Conservation (phyloP, 2,888 invertebrate genomes). For the Eupithecia vulgata region DNA sequence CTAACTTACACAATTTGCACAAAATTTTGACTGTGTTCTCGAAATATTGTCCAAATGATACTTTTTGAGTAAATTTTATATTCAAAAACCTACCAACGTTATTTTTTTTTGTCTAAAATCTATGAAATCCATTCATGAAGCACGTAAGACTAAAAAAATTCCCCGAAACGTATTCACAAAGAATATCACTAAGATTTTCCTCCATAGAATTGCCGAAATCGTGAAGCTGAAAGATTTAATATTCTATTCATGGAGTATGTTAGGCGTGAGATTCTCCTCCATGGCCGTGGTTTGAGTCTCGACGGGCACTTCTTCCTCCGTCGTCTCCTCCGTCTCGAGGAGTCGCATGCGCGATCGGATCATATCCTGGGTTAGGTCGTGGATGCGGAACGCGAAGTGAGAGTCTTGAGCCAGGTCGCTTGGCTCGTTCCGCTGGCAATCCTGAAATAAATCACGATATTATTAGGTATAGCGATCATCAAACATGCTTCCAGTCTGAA, state of each 20-base stretch:
- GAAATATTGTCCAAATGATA: not conserved
- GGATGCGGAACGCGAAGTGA: constrained; percentile 66
- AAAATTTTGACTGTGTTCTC: not conserved
- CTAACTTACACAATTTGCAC: not conserved
- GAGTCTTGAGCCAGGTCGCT: constrained; percentile 68
- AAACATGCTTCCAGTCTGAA: too few species aligned
- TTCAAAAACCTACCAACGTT: too few species aligned
- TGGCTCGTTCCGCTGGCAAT: constrained; percentile 88
- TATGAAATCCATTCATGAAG: not conserved
- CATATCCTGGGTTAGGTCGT: constrained; percentile 62
- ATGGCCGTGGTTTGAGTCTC: constrained; percentile 34
- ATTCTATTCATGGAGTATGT: constrained; percentile 44
- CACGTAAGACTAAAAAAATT: not conserved
- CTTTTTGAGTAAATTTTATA: not conserved
- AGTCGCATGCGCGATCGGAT: constrained; percentile 51
- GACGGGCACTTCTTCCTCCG: constrained; percentile 37
- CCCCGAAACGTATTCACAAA: not conserved
- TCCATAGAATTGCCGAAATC: not conserved
- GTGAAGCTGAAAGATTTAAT: not conserved
- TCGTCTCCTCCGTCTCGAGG: constrained; percentile 15
- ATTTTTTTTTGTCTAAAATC: too few species aligned
- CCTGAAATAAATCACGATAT: constrained; percentile 53
- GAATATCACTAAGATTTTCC: not conserved
- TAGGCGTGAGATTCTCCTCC: constrained; percentile 53
- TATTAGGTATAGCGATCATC: not conserved